Evolutionary conservation across 2,888 invertebrate species (phyloP), one percentile per base, ranked within the genome.

Genomic region (Drosophila mimetica): DNA sequence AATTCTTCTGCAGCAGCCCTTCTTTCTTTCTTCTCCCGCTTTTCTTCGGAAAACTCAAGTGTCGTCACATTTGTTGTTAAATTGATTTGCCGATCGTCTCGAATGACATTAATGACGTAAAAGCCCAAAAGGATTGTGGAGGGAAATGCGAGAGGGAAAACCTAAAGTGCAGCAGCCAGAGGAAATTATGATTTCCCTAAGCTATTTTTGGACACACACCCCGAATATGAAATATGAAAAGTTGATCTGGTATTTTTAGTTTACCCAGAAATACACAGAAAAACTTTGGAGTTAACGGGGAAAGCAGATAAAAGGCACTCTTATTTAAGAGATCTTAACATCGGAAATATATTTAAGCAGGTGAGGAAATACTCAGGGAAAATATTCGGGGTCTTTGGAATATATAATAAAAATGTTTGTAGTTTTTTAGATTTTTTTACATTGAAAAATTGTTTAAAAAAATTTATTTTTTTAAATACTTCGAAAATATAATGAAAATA

Each of bases 41-140:
- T 6, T 6, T 7, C 2, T 16, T 4, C 8, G 54, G 9, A 32
- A 54, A 50, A 9, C 50, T 18, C 37, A 54, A 71, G 47, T 74
- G 72, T 67, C 76, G 80, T 75, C 77, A 55, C 84, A 86, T 80
- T 83, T 77, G 84, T 67, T 75, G 65, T 64, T 47, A 61, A 84
- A 82, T 84, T 78, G 79, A 74, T 84, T 70, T 69, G 82, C 70
- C 78, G 84, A 86, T 81, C 74, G 72, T 72, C 81, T 71, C 47
- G 55, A 42, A 32, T 85, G 80, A 59, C 77, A 79, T 74, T 71
- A 55, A 85, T 81, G 55, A 16, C n/a, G 28, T 16, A n/a, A 13
- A 46, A 16, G 13, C 11, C 8, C 0, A 13, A 47, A 41, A 42
- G 51, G 16, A 16, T 32, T 41, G 50, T 3, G 9, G 16, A 11